Conservation (phyloP, 2,888 invertebrate species). For the Drosophila ustulata region DNA sequence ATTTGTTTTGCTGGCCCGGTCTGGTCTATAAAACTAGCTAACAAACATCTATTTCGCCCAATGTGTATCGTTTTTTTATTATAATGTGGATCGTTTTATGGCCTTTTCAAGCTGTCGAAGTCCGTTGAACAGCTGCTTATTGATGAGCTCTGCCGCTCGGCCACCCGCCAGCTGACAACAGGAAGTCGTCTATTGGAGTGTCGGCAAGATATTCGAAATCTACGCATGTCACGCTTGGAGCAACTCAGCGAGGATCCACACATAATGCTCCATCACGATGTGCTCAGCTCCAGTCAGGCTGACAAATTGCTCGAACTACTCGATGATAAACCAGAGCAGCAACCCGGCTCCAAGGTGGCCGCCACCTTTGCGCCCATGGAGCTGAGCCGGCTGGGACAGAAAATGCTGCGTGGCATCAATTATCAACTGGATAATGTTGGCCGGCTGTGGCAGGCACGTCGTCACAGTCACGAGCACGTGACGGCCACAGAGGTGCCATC, state of each 20-base stretch:
- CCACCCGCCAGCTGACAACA: slow-evolving; percentile 32
- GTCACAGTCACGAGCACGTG: slow-evolving; percentile 65
- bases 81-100: slow-evolving; percentile 8
- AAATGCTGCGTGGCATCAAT: slow-evolving; percentile 47
- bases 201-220: slow-evolving; percentile 33
- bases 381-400: slow-evolving; percentile 53
- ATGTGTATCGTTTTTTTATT: slow-evolving; percentile 2
- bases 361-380: slow-evolving; percentile 39
- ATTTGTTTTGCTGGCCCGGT: background rate
- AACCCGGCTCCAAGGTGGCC: background rate
- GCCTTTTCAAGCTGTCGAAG: slow-evolving; percentile 42
- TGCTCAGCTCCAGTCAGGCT: slow-evolving; percentile 58
- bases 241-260: slow-evolving; percentile 71
- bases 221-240: slow-evolving; percentile 70
- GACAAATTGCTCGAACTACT: slow-evolving; percentile 62
- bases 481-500: slow-evolving; percentile 27
- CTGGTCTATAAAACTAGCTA: background rate
- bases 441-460: slow-evolving; percentile 67
- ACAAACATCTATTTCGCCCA: slow-evolving; percentile 1
- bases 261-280: slow-evolving; percentile 71
- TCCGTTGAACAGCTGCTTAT: slow-evolving; percentile 65
- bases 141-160: slow-evolving; percentile 75
- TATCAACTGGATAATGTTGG: slow-evolving; percentile 33
- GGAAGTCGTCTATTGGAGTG: slow-evolving; percentile 52
- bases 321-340: slow-evolving; percentile 30